A percentile compares a stretch with the other conserved stretches of the same genome.
Evolutionary conservation across 2,113 vertebrate genomes (phyloP).

Genomic region (Cololabis saira): DNA sequence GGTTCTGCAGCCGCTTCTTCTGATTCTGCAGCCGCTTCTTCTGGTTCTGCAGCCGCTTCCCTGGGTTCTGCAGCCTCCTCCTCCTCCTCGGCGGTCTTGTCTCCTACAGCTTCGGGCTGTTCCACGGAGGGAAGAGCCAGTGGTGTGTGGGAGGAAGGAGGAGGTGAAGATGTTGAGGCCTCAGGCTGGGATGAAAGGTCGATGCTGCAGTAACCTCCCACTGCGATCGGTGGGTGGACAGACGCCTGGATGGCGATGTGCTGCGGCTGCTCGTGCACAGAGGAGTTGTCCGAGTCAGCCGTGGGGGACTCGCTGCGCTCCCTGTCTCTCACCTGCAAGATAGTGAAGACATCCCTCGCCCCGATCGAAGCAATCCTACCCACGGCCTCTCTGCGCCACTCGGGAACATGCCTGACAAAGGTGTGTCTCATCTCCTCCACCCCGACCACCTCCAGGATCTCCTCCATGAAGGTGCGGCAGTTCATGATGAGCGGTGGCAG

Average conservation of each 20-base stretch:
- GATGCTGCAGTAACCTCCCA: constrained; percentile 67
- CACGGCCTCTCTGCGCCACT: constrained; percentile 77
- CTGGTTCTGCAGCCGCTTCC: background rate
- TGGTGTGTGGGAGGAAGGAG: constrained; percentile 12
- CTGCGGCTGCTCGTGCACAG: constrained; percentile 91
- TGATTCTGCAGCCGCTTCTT: too few species aligned
- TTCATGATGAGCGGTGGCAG: constrained; percentile 99
- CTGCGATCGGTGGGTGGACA: constrained; percentile 86
- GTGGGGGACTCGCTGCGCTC: constrained; percentile 89
- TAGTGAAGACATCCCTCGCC: constrained; percentile 86
- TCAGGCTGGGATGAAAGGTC: constrained; percentile 80
- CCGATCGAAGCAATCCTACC: constrained; percentile 41
- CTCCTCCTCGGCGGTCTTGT: background rate
- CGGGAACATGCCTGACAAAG: constrained; percentile 87
- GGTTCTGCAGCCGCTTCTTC: accelerated
- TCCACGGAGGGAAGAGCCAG: constrained; percentile 27
- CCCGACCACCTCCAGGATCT: constrained; percentile 96
- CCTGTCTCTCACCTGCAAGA: constrained; percentile 84
- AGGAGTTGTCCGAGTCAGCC: constrained; percentile 90
- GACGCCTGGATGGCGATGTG: constrained; percentile 98
- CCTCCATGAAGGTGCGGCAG: constrained; percentile 99
- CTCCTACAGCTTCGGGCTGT: background rate
- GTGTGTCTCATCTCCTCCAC: constrained; percentile 96
- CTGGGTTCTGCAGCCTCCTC: accelerated
- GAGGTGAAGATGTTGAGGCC: constrained; percentile 37